phyloP scores from a whole-genome alignment of 2,797 vertebrate species.

The Poliocrania exsul region DNA sequence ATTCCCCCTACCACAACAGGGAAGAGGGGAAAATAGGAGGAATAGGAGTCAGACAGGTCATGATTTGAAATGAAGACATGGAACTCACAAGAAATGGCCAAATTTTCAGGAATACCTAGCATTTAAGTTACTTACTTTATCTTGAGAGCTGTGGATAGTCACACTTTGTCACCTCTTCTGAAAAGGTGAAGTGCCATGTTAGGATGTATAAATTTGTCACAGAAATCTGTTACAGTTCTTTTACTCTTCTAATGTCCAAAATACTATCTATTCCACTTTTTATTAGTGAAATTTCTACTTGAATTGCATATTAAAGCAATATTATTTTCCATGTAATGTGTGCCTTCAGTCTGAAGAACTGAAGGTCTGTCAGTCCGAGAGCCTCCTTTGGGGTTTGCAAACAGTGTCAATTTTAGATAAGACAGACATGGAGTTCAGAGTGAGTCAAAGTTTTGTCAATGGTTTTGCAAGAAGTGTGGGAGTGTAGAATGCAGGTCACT shows the following conservation, averaged over 20 bases:
- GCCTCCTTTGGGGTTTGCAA: not conserved
- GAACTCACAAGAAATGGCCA: not conserved
- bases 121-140: not conserved
- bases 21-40: not conserved
- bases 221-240: not conserved
- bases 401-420: not conserved
- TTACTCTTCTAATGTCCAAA: not conserved
- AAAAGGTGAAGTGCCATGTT: not conserved
- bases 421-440: not conserved
- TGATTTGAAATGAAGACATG: not conserved
- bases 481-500: not conserved
- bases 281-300: not conserved
- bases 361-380: not conserved
- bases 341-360: not conserved
- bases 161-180: not conserved
- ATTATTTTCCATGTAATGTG: not conserved
- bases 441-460: not conserved
- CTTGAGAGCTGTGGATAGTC: not conserved
- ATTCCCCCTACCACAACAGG: not conserved
- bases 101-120: not conserved
- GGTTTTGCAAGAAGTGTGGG: not conserved
- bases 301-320: not conserved
- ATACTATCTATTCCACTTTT: not conserved
- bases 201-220: not conserved
- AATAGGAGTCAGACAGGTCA: not conserved